Percentiles rank a stretch among this genome's conserved stretches.
phyloP scores from a whole-genome alignment of 2,888 invertebrate species.

The Chorisops tibialis region DNA sequence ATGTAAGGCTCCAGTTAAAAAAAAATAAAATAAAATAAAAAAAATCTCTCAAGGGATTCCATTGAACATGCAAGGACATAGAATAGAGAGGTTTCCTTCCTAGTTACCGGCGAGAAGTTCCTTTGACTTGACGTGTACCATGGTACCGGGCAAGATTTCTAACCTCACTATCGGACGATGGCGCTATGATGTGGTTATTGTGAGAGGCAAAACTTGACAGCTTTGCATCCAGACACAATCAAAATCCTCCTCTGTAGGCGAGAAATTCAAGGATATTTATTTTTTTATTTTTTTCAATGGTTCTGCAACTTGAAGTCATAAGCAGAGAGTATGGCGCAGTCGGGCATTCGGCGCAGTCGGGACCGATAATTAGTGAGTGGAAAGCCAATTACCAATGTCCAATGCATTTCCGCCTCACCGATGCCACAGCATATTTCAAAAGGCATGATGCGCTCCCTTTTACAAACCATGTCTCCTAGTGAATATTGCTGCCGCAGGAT shows the following conservation, averaged over 20 bases:
- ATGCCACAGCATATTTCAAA: constrained; percentile 30
- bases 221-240: not conserved
- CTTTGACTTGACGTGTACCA: too few relatives aligned
- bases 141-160: too few relatives aligned
- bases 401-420: constrained; percentile 32
- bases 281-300: not conserved
- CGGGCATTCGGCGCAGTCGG: not conserved
- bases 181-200: constrained; percentile 1
- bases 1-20: too few relatives aligned
- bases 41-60: too few relatives aligned
- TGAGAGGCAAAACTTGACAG: not conserved
- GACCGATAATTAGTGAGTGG: constrained; percentile 33
- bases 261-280: constrained; percentile 2
- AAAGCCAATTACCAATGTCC: constrained; percentile 33
- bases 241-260: not conserved
- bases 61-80: too few relatives aligned
- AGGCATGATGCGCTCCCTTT: constrained; percentile 11
- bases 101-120: too few relatives aligned
- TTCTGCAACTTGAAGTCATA: not conserved
- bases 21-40: too few relatives aligned
- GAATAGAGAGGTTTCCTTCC: too few relatives aligned
- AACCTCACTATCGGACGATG: not conserved
- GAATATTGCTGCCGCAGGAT: constrained; percentile 15
- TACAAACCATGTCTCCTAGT: too few relatives aligned
- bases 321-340: not conserved